Percentiles rank a stretch among this genome's conserved stretches.
These are phyloP conservation scores for Mixornis gularis DNA, from an alignment of 2,113 vertebrate genomes.

Conservation along the genomic window DNA sequence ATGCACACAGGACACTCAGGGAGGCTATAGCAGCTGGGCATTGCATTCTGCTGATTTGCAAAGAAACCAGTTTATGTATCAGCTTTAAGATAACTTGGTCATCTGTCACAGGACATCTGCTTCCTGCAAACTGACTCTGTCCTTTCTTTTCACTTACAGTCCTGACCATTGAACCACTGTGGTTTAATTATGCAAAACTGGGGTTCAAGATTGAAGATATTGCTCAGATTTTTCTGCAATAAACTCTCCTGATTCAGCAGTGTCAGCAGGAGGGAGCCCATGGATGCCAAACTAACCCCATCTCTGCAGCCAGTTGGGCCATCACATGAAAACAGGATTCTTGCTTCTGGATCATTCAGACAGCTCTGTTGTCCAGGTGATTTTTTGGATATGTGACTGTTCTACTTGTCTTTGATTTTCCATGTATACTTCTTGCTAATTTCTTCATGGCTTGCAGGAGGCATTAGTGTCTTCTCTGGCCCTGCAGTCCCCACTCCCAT, in stretches of 20 bases:
- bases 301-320: not conserved
- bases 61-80: not conserved
- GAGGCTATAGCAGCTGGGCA: not conserved
- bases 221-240: not conserved
- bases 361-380: not conserved
- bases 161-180: not conserved
- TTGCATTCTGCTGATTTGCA: not conserved
- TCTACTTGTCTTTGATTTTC: not conserved
- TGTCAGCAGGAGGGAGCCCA: not conserved
- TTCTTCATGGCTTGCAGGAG: not conserved
- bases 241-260: not conserved
- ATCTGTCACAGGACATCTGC: not conserved
- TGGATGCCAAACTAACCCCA: not conserved
- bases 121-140: not conserved
- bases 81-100: not conserved
- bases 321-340: not conserved
- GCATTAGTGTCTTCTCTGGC: not conserved
- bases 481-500: not conserved
- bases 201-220: not conserved
- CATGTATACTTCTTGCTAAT: not conserved
- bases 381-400: not conserved
- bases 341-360: not conserved
- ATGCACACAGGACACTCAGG: not conserved
- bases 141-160: not conserved
- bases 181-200: not conserved